Evolutionary conservation across 2,888 invertebrate species (phyloP), one percentile per base, ranked within the genome.

Genomic region (Oxytorus armatus): DNA sequence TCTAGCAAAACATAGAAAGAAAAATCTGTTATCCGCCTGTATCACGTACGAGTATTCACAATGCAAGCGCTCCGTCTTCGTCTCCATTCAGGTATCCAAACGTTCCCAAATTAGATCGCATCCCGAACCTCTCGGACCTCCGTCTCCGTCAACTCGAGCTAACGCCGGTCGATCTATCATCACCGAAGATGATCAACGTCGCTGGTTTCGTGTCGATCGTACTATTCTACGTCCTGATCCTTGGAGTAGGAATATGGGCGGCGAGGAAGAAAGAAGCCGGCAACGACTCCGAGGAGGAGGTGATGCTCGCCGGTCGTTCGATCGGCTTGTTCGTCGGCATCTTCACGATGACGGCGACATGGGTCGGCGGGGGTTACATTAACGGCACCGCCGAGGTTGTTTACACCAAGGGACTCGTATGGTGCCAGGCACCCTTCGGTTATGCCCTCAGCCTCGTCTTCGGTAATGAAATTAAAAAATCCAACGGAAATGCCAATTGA

Each of bases 331-430:
- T 99, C 90, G 99, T 99, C 76, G 99, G 99, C 59, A 98, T 99
- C 88, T 99, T 99, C 90, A 99, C 99, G 33, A 99, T 99, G 99
- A 99, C 99, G 90, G 99, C 99, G 57, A 99, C 99, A 14, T 99
- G 99, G 99, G 99, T 99, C 68, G 99, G 99, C 82, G 99, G 99
- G 51, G 99, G 99, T 65, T 99, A 99, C 93, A 99, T 99, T 92
- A 99, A 99, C 92, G 99, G 99, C 82, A 99, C 99, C 16, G 98
- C 99, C 25, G 99, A 99, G 93, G 97, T 97, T 57, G 97, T 99
- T 88, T 99, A 97, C 93, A 97, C 97, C 47, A 95, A 94, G 80
- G 98, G 98, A 0, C 93, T 99, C 89, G 95, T 98, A 51, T 99
- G 98, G 98, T 99, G 99, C 92, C 98, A 99, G 93, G 99, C 99